phyloP scores from a whole-genome alignment of 2,113 vertebrate species.

The Sapayoa aenigma region DNA sequence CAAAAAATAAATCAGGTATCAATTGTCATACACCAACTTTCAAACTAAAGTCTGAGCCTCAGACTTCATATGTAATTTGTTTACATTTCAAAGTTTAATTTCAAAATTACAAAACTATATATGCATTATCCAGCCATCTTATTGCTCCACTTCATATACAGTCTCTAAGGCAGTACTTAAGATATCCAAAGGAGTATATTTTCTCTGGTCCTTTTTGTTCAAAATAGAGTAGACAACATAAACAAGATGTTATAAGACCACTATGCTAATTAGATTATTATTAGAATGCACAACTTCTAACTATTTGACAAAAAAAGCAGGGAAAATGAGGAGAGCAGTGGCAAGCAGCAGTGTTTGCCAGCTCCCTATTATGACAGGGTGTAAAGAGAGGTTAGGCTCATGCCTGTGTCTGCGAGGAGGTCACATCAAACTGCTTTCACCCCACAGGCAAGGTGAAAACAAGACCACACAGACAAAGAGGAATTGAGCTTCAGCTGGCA shows the following conservation, averaged over 20 bases:
- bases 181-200: not conserved
- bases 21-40: not conserved
- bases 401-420: slow-evolving; percentile 44
- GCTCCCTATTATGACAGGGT: slow-evolving; percentile 62
- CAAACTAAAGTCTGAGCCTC: not conserved
- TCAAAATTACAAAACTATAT: not conserved
- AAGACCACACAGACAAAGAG: slow-evolving; percentile 71
- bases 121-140: not conserved
- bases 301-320: slow-evolving; percentile 17
- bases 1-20: not conserved
- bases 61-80: not conserved
- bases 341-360: slow-evolving; percentile 9
- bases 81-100: not conserved
- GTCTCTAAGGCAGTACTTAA: not conserved
- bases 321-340: slow-evolving; percentile 4
- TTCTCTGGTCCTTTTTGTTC: not conserved
- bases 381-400: slow-evolving; percentile 60
- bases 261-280: slow-evolving; percentile 50
- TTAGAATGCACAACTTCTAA: slow-evolving; percentile 25
- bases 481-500: slow-evolving; percentile 70
- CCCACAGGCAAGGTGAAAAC: slow-evolving; percentile 69
- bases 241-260: slow-evolving; percentile 41
- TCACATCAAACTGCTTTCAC: slow-evolving; percentile 65
- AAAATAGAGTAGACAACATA: slow-evolving; percentile 11
- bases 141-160: not conserved